A percentile compares a stretch with the other conserved stretches of the same genome.
Evolutionary conservation across 2,797 vertebrate species (phyloP).

Genomic region (Acanthornis magna): DNA sequence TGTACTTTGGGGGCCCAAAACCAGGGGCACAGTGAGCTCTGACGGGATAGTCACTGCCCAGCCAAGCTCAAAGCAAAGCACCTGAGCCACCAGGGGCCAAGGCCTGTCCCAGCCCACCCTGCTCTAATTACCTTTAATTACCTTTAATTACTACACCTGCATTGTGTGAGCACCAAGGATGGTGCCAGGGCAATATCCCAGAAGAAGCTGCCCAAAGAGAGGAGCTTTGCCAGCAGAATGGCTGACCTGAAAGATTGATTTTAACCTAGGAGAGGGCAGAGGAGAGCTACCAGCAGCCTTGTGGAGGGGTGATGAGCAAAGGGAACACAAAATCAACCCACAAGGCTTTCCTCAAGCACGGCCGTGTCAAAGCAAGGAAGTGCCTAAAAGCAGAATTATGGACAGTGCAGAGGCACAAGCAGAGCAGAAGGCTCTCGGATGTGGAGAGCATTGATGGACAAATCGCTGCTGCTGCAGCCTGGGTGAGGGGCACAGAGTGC

Average conservation of each 20-base stretch:
- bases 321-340: not conserved
- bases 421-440: not conserved
- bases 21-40: accelerated
- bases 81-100: not conserved
- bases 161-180: accelerated
- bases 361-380: not conserved
- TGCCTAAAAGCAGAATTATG: not conserved
- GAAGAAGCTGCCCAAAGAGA: too few relatives aligned
- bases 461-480: not conserved
- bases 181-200: not conserved
- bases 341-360: not conserved
- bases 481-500: accelerated
- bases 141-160: not conserved
- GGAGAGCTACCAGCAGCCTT: not conserved
- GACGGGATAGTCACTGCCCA: accelerated
- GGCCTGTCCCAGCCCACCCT: not conserved
- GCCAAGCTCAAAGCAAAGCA: not conserved
- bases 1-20: not conserved
- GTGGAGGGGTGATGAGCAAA: not conserved
- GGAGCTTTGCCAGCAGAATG: not conserved
- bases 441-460: not conserved
- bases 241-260: not conserved
- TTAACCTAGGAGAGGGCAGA: not conserved
- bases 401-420: accelerated
- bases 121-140: not conserved